phyloP scores from a whole-genome alignment of 2,888 invertebrate species.

The Dendrolimus pini region DNA sequence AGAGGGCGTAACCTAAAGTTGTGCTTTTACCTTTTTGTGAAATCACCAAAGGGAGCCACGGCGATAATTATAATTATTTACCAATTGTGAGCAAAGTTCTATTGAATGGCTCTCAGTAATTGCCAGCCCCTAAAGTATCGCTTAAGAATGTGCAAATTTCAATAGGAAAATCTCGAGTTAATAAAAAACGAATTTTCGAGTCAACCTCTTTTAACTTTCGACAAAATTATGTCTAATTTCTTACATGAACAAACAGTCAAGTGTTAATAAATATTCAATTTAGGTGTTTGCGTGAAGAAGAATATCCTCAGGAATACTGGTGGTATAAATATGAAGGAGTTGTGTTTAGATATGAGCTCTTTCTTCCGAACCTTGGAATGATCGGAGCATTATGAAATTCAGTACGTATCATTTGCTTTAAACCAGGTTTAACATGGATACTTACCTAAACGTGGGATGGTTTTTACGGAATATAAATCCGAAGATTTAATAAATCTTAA shows the following conservation, averaged over 20 bases:
- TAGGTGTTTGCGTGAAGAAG: background rate
- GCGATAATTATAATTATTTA: slow-evolving; percentile 75
- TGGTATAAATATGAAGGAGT: too few relatives aligned
- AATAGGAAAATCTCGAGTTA: slow-evolving; percentile 28
- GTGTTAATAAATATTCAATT: background rate
- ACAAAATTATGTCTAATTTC: slow-evolving; percentile 30
- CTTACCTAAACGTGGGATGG: too few relatives aligned
- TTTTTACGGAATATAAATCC: too few relatives aligned
- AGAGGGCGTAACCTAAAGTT: slow-evolving; percentile 58
- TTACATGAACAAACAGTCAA: background rate
- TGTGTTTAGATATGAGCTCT: too few relatives aligned
- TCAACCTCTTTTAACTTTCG: slow-evolving; percentile 38
- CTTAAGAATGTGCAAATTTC: slow-evolving; percentile 55
- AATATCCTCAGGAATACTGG: too few relatives aligned
- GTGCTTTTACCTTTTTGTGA: slow-evolving; percentile 66
- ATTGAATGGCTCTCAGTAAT: slow-evolving; percentile 49
- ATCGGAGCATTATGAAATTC: too few relatives aligned
- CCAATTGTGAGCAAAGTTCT: slow-evolving; percentile 67
- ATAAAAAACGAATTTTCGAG: slow-evolving; percentile 13
- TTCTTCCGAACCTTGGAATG: too few relatives aligned
- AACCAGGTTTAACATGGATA: too few relatives aligned
- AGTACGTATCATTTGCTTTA: too few relatives aligned
- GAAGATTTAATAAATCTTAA: too few relatives aligned
- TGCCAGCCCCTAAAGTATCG: slow-evolving; percentile 59
- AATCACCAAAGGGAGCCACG: slow-evolving; percentile 58